Conservation (phyloP, 1,140 invertebrate species). For the Periplaneta americana region DNA sequence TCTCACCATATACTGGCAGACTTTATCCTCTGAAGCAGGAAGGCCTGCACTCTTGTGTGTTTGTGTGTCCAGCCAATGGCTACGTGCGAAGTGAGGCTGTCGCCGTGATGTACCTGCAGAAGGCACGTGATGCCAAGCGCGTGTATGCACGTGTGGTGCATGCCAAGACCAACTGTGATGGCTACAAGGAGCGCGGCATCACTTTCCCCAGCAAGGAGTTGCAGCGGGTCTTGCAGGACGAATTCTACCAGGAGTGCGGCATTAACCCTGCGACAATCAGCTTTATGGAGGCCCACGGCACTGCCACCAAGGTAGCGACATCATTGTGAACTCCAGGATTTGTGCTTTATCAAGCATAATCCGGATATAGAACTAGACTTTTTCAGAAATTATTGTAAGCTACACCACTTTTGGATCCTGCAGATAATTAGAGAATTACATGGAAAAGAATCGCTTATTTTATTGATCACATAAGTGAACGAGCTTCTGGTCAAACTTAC, state of each 20-base stretch:
- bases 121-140: conserved; percentile 58
- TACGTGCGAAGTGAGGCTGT: conserved; percentile 90
- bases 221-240: conserved; percentile 70
- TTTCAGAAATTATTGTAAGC: too few relatives aligned
- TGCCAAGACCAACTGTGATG: conserved; percentile 77
- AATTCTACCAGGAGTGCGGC: conserved; percentile 83
- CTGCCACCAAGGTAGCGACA: conserved; percentile 90
- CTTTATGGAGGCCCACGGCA: conserved; percentile 96
- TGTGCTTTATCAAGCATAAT: too few relatives aligned
- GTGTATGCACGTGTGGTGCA: conserved; percentile 56
- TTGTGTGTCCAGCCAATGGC: conserved; percentile 54
- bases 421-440: too few relatives aligned
- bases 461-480: too few relatives aligned
- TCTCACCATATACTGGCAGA: too few relatives aligned
- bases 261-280: conserved; percentile 71
- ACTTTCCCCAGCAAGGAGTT: conserved; percentile 83
- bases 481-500: too few relatives aligned
- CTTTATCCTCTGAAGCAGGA: too few relatives aligned
- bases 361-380: too few relatives aligned
- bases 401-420: too few relatives aligned
- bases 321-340: too few relatives aligned
- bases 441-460: too few relatives aligned
- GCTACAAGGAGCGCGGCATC: conserved; percentile 84
- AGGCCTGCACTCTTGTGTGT: too few relatives aligned
- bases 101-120: conserved; percentile 77